Base-by-base conservation (phyloP, 2,888 invertebrate genomes). In the Pseudanteris insignis region DNA sequence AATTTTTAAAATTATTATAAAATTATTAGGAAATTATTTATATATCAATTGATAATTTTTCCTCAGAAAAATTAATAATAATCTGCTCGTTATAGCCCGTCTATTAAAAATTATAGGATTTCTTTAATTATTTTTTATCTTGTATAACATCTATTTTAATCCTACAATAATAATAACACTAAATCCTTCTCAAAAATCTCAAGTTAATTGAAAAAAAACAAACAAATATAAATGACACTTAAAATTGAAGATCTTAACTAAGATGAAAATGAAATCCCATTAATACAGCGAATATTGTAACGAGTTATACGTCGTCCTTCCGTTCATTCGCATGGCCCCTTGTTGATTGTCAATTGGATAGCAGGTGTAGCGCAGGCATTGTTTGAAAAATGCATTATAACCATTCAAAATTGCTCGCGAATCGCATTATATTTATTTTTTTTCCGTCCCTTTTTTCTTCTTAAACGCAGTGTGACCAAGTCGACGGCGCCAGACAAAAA, bases 301-400 rank as follows among this genome's bases (percentile, higher is more conserved):
- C 61, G 57, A 59, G 50, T 40, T 44, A 55, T 41, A 33, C 43
- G 57, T 36, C 30, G 24, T 24, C 36, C 36, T 44, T 54, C 29
- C 34, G 38, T 54, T 29, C 18, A 12, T 15, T 34, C 29, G 34
- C 24, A 6, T 18, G 18, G 18, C 29, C 36, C 51, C 10, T 32
- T 34, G 47, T 48, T 25, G 12, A 26, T 57, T 67, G 67, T 68
- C 67, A 64, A 66, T 65, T 64, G 57, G 11, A 34, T 34, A 47
- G 66, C 68, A 65, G 66, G 67, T 67, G 66, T 47, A 47, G 46
- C 24, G 11, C 13, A 21, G 11, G 55, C 50, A 66, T 68, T 68
- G 67, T 67, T 36, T 55, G n/a, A 69, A 69, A 70, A 69, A 57
- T 67, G 68, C 68, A 68, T 69, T 65, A 72, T 70, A 70, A 72